These are phyloP conservation scores for Torymus texanus DNA, from an alignment of 2,888 invertebrate species.

Conservation along the genomic window DNA sequence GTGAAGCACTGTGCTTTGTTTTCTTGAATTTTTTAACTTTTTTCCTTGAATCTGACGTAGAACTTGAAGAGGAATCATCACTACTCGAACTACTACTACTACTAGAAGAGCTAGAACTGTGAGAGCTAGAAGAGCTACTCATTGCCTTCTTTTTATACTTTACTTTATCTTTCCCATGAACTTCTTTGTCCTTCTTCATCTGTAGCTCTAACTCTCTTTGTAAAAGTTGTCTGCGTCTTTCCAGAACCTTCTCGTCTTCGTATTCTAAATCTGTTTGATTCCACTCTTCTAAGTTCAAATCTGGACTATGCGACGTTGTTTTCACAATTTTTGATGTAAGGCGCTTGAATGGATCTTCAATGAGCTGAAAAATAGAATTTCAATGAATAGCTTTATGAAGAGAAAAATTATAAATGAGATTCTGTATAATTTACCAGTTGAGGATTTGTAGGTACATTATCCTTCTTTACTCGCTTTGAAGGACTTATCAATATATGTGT, in stretches of 20 bases:
- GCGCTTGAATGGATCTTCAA: slow-evolving; percentile 82
- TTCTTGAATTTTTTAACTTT: slow-evolving; percentile 74
- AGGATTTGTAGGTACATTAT: slow-evolving; percentile 74
- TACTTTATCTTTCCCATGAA: slow-evolving; percentile 80
- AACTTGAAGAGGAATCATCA: slow-evolving; percentile 80
- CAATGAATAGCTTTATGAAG: slow-evolving; percentile 10
- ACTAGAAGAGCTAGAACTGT: slow-evolving; percentile 80
- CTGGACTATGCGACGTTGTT: slow-evolving; percentile 78
- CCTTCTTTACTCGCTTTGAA: slow-evolving; percentile 84
- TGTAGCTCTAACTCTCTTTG: slow-evolving; percentile 87
- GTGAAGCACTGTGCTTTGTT: slow-evolving; percentile 80
- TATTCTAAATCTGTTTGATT: slow-evolving; percentile 87
- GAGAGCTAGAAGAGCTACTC: slow-evolving; percentile 83
- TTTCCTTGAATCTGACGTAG: slow-evolving; percentile 79
- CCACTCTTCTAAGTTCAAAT: slow-evolving; percentile 84
- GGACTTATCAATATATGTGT: slow-evolving; percentile 86
- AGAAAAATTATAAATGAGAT: neutral
- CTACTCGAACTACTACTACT: slow-evolving; percentile 81
- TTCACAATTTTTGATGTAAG: slow-evolving; percentile 81
- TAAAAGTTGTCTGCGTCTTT: slow-evolving; percentile 84
- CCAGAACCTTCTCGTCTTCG: slow-evolving; percentile 87
- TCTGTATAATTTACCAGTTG: slow-evolving; percentile 65
- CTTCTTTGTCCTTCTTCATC: slow-evolving; percentile 85
- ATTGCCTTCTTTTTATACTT: slow-evolving; percentile 81
- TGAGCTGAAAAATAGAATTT: slow-evolving; percentile 66